These are phyloP conservation scores for Sarcophaga rosellei DNA, from an alignment of 2,888 invertebrate genomes.

Conservation along the genomic window DNA sequence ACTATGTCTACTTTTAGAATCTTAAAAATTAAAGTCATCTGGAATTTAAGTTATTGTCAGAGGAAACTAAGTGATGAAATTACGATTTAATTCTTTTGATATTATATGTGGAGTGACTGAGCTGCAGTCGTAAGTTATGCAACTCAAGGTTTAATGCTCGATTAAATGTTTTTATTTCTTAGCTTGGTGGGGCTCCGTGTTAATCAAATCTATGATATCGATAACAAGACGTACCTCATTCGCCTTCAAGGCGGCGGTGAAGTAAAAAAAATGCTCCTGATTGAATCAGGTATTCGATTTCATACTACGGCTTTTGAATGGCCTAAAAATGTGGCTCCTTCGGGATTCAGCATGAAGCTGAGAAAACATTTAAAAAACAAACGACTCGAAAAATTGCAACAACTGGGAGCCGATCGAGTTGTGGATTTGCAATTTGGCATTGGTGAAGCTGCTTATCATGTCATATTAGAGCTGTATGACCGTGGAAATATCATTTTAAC, in stretches of 20 bases:
- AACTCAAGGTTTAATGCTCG: background rate
- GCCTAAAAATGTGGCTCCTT: slow-evolving; percentile 98
- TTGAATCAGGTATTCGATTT: slow-evolving; percentile 97
- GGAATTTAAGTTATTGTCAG: too few relatives aligned
- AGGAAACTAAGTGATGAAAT: slow-evolving; percentile 87
- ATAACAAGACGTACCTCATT: slow-evolving; percentile 97
- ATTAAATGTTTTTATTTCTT: slow-evolving; percentile 48
- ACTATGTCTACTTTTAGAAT: too few relatives aligned
- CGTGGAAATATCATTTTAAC: slow-evolving; percentile 97
- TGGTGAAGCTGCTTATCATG: slow-evolving; percentile 95
- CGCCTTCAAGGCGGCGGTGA: slow-evolving; percentile 89
- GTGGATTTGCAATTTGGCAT: slow-evolving; percentile 97
- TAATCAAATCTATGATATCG: slow-evolving; percentile 98
- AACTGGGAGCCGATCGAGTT: slow-evolving; percentile 96
- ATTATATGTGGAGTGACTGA: slow-evolving; percentile 94
- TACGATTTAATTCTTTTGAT: slow-evolving; percentile 95
- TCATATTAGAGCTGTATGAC: slow-evolving; percentile 97
- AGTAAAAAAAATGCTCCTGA: slow-evolving; percentile 91
- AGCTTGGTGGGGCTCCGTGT: slow-evolving; percentile 95
- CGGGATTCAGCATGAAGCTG: slow-evolving; percentile 99
- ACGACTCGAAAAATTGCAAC: slow-evolving; percentile 91
- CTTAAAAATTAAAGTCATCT: too few relatives aligned
- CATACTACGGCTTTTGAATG: slow-evolving; percentile 98
- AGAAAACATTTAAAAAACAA: slow-evolving; percentile 98
- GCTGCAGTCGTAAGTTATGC: slow-evolving; percentile 87